Evolutionary conservation across 2,797 vertebrate species (phyloP).

Genomic region (Myripristis murdjan): DNA sequence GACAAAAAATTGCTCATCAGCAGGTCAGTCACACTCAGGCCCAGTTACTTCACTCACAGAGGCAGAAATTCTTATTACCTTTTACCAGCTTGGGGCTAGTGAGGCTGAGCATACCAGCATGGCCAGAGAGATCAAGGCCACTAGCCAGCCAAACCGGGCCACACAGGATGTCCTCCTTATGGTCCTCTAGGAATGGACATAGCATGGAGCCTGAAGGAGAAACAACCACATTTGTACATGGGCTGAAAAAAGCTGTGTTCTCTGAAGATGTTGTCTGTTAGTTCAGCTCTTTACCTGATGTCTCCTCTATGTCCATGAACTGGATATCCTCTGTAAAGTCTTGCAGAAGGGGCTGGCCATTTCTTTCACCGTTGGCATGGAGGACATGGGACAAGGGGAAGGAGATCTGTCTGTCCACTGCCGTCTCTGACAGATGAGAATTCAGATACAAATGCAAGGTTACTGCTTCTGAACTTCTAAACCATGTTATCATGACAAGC

Average conservation of each 20-base stretch:
- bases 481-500: too few relatives aligned
- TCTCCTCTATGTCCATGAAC: constrained; percentile 97
- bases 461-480: too few relatives aligned
- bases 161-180: constrained; percentile 98
- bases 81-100: constrained; percentile 99
- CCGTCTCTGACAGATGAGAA: constrained; percentile 86
- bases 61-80: constrained; percentile 81
- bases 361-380: constrained; percentile 93
- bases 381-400: constrained; percentile 94
- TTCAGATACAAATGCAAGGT: constrained; percentile 9
- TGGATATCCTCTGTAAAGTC: constrained; percentile 96
- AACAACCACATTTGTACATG: background rate
- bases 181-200: constrained; percentile 97
- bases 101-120: constrained; percentile 97
- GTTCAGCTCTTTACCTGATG: constrained; percentile 84
- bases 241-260: background rate
- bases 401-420: constrained; percentile 96
- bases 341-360: constrained; percentile 91
- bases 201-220: constrained; percentile 89
- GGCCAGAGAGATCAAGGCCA: constrained; percentile 97
- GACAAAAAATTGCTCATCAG: background rate
- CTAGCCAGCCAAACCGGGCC: constrained; percentile 98
- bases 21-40: background rate
- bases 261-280: background rate
- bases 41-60: background rate